A percentile compares a stretch with the other conserved stretches of the same genome.
phyloP scores from a whole-genome alignment of 1,140 invertebrate species.

The Metopolophium dirhodum region DNA sequence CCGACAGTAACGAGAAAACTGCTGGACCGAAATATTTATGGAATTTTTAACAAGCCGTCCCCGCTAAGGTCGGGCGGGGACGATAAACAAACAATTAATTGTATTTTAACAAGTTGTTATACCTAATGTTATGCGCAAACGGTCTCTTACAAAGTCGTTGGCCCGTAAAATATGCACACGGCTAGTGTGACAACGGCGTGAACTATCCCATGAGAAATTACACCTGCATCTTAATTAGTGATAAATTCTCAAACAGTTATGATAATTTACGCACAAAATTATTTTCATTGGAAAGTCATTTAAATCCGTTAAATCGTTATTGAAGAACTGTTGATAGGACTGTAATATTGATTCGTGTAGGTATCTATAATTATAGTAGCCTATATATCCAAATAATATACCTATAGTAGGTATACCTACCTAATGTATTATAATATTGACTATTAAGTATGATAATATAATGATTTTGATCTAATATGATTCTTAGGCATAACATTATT shows the following conservation, averaged over 20 bases:
- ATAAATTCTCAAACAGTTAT: slow-evolving; percentile 14
- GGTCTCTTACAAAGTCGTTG: neutral
- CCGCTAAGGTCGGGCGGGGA: neutral
- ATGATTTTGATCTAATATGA: neutral
- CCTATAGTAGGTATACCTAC: too few species aligned
- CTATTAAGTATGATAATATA: too few species aligned
- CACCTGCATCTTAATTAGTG: slow-evolving; percentile 3
- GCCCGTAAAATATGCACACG: slow-evolving; percentile 28
- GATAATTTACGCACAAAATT: neutral
- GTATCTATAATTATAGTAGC: too few species aligned
- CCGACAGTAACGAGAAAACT: slow-evolving; percentile 46
- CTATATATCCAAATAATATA: neutral
- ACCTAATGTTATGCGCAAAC: neutral
- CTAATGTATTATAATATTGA: too few species aligned
- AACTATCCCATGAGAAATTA: neutral
- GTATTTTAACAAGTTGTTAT: slow-evolving; percentile 53
- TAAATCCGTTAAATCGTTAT: neutral
- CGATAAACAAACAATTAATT: slow-evolving; percentile 43
- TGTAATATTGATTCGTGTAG: neutral
- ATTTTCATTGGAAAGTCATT: neutral
- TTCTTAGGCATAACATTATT: neutral
- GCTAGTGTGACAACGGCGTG: neutral
- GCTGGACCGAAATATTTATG: slow-evolving; percentile 52
- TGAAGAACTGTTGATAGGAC: neutral
- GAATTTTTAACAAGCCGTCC: slow-evolving; percentile 52